Base-by-base conservation (phyloP, 1,140 invertebrate genomes). In the Ooceraea biroi region DNA sequence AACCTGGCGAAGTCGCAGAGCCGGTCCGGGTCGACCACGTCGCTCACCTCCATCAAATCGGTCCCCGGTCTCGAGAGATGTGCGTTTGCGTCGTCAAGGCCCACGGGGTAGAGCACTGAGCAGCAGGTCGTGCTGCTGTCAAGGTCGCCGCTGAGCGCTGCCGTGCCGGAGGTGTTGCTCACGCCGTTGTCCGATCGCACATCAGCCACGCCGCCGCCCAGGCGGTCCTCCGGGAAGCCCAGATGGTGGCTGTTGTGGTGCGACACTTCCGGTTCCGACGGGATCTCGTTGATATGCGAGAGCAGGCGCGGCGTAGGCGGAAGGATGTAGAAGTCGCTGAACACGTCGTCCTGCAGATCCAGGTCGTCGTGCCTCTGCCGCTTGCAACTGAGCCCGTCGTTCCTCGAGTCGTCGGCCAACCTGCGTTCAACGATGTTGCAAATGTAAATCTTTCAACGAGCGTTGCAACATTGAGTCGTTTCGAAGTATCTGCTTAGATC, bases 271-370 rank as follows among this genome's bases (percentile, higher is more conserved):
- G 91, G 85, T 4, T 92, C 73, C 30, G 73, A 10, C 8, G 92
- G 91, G 5, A 94, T 92, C 76, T 95, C 94, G 89, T 97, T 96
- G 48, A 97, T 96, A 58, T 96, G 95, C 5, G 96, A 96, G 60
- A 97, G 93, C 83, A 97, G 94, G 61, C 96, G 94, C 12, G 96
- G 96, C 0, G 96, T 96, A 0, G 96, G 95, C 58, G 96, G 96
- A 8, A 94, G 72, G 92, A 97, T 96, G 91, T 97, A 97, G 86
- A 97, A 96, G 85, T 97, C 96, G 41, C 95, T 96, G 89, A 93
- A 93, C 0, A 94, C 91, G 36, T 93, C 90, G 50, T 93, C 94
- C 61, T 92, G 92, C 22, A 94, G 85, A 66, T 94, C 93, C 5
- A 93, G 87, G 71, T 94, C 91, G 77, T 95, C 88, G 90, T 93